Conservation (phyloP, 2,113 vertebrate genomes). For the Mastomys natalensis region DNA sequence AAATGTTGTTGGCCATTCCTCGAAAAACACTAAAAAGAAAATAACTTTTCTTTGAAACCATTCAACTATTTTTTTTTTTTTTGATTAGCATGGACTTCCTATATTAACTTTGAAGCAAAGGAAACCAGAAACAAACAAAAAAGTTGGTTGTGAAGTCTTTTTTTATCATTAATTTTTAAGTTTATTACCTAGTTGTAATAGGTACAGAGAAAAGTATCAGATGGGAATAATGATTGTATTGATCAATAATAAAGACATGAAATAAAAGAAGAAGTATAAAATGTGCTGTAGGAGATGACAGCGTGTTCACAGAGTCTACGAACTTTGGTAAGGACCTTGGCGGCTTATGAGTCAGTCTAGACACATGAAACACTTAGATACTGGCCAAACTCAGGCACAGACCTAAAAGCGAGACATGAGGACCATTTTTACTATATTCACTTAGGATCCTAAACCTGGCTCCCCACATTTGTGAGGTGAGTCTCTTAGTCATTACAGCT, state of each 20-base stretch:
- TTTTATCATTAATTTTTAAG: neutral
- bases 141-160: neutral
- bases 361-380: neutral
- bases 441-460: neutral
- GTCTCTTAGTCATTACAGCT: neutral
- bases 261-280: no score
- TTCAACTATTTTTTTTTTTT: neutral
- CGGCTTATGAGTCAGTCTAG: neutral
- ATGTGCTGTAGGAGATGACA: no score
- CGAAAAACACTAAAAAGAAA: neutral
- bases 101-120: neutral
- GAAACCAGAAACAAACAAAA: neutral
- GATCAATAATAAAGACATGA: neutral
- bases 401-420: neutral
- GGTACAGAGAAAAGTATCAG: neutral
- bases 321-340: neutral
- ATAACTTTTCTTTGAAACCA: neutral
- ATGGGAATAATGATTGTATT: neutral
- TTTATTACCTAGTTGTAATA: neutral
- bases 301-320: neutral
- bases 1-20: neutral
- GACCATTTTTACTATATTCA: neutral
- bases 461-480: neutral
- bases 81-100: neutral
- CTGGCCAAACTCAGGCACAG: neutral